Evolutionary conservation across 2,888 invertebrate species (phyloP), one percentile per base, ranked within the genome.

Genomic region (Eupithecia centaureata): DNA sequence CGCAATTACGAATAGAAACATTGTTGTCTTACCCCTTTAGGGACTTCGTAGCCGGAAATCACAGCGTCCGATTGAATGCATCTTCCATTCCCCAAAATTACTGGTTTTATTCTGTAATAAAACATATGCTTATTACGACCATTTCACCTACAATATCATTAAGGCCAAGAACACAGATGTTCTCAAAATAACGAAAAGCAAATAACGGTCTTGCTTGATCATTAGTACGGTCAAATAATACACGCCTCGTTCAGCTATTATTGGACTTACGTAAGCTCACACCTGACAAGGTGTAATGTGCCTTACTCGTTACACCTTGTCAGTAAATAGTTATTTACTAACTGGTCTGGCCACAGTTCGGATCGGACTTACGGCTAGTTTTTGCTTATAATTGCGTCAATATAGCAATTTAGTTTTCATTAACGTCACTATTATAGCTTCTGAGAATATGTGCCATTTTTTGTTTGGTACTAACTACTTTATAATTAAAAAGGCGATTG

Each of bases 31-130:
- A 97, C 97, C 87, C 97, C 97, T 91, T 96, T 96, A 15, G 97
- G 97, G 72, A 97, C 95, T 82, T 95, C 92, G 82, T 96, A 97
- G 71, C 97, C 97, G 68, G 95, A 95, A 79, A 97, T 95, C 13
- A 96, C 93, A 2, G 96, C 92, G 85, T 97, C 96, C 10, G 95
- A 94, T 85, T 96, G 96, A 62, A 96, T 94, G 81, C 95, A 96
- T 76, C 97, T 94, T 5, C 96, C 96, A 78, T 97, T 96, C 47
- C 97, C 97, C 80, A 96, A 95, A 73, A 96, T 96, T 18, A 97
- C 96, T 10, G 97, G 97, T 85, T 96, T 96, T 88, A 97, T 95
- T 82, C 97, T 96, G 83, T 62, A 89, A 86, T 63, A 52, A 12
- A 65, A 42, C 12, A 22, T 22, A 22, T 47, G 10, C 8, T 47